Base-by-base conservation (phyloP, 2,888 invertebrate genomes). In the Hemaris fuciformis region DNA sequence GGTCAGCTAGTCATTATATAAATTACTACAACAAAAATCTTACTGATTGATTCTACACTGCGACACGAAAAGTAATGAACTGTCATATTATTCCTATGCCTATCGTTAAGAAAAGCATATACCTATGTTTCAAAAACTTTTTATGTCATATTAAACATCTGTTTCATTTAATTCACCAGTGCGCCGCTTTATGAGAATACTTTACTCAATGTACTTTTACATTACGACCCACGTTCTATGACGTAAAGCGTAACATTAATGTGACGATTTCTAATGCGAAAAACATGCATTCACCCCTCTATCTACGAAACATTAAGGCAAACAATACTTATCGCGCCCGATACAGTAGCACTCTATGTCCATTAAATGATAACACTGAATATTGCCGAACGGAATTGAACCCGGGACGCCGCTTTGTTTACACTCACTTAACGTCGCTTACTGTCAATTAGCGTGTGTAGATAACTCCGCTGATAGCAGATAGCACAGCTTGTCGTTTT, bases 401-500 rank as follows among this genome's bases (percentile, higher is more conserved):
- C 27, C 43, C 22, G 25, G 43, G 23, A 46, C 57, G 34, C 31
- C 45, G 38, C 43, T 61, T 31, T 69, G 67, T 72, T 70, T 69
- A 58, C 60, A 10, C 61, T 56, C 66, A 70, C 68, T 69, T 64
- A 59, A 59, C 58, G 71, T 72, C 73, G 68, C 73, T 74, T 74
- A 72, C 65, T 66, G 73, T 70, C 73, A 72, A 74, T 74, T 72
- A 73, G 61, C 7, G 45, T 42, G n/a, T 34, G 15, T 57, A 64
- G 67, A 65, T 65, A 63, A 62, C 23, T 53, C 23, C 18, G 3
- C 59, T 65, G 67, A 64, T 64, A 62, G 57, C 38, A 60, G 23
- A 53, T 53, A 53, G 31, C 10, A 15, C 18, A 53, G 18, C 53
- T 31, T 10, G 31, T 22, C 25, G 46, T 31, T 31, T 31, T 53